These are phyloP conservation scores for Scaptomyza hsui DNA, from an alignment of 1,140 invertebrate genomes.

Conservation along the genomic window DNA sequence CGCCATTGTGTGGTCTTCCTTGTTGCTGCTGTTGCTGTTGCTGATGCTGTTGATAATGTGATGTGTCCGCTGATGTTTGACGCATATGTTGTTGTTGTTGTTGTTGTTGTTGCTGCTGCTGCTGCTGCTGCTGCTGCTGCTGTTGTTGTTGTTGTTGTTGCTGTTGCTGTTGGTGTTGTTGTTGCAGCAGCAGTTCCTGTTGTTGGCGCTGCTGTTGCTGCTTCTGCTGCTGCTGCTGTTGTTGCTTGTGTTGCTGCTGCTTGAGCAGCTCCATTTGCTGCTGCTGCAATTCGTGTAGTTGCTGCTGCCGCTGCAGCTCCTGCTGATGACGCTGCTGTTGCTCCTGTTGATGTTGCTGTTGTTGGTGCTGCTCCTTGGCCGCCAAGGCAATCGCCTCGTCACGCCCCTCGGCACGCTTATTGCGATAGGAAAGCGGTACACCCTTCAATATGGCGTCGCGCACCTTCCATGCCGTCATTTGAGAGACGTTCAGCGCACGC, in stretches of 20 bases:
- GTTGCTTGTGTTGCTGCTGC: conserved; percentile 38
- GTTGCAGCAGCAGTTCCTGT: conserved; percentile 36
- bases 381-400: conserved; percentile 21
- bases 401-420: conserved; percentile 63
- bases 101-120: conserved; percentile 48
- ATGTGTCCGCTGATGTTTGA: conserved; percentile 62
- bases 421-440: conserved; percentile 78
- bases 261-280: conserved; percentile 43
- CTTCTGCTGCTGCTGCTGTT: conserved; percentile 50
- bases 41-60: conserved; percentile 64
- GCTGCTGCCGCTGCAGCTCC: conserved; percentile 42
- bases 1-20: conserved; percentile 5
- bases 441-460: conserved; percentile 81
- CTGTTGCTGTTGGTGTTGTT: conserved; percentile 24
- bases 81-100: conserved; percentile 51
- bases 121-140: conserved; percentile 47
- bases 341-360: conserved; percentile 45
- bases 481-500: conserved; percentile 74
- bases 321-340: conserved; percentile 47
- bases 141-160: conserved; percentile 58
- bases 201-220: conserved; percentile 42
- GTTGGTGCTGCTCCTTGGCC: conserved; percentile 49
- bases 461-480: conserved; percentile 83
- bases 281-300: conserved; percentile 42
- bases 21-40: neutral